Base-by-base conservation (phyloP, 2,113 vertebrate species). In the Dissostichus mawsoni region DNA sequence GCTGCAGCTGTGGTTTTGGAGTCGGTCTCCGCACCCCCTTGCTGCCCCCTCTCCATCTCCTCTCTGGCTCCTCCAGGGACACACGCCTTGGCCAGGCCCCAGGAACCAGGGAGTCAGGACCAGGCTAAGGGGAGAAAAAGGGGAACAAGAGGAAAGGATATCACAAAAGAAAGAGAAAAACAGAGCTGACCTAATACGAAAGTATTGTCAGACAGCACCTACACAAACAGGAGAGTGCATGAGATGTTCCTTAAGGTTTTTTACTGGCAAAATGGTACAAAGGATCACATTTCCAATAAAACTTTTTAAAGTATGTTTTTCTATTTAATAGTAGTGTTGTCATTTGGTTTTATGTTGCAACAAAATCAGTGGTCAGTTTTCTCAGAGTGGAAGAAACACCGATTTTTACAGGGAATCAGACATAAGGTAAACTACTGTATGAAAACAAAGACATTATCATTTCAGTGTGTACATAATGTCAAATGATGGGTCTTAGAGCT, bases 1-100 rank as follows among this genome's bases (percentile, higher is more conserved):
- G 87, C 88, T 86, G 94, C 93, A 94, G 94, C 92, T 94, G 94
- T 93, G 93, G 93, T 93, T 94, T 95, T 94, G 92, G 90, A 93
- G 89, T 81, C 67, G 53, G 76, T 91, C 90, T 92, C 90, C 72
- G 71, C 89, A 84, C 91, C 94, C 93, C 93, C 91, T 90, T 82
- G 84, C 92, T 94, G 90, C 94, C 94, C 93, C 90, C 88, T 92
- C 92, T 92, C 91, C 92, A 92, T 89, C 93, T 95, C 92, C 87
- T 92, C 92, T 83, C 86, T 90, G 90, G 90, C 92, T 94, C 90
- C 94, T 94, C 92, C 51, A 52, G 94, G 94, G 94, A 95, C 94
- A 85, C 87, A 78, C 76, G 89, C 89, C 87, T 95, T 95, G 94
- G 95, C 93, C 90, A 78, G 86, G 91, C 85, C 93, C 94, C 94